Evolutionary conservation across 2,888 invertebrate genomes (phyloP).

Genomic region (Cyrtodaria siliqua): DNA sequence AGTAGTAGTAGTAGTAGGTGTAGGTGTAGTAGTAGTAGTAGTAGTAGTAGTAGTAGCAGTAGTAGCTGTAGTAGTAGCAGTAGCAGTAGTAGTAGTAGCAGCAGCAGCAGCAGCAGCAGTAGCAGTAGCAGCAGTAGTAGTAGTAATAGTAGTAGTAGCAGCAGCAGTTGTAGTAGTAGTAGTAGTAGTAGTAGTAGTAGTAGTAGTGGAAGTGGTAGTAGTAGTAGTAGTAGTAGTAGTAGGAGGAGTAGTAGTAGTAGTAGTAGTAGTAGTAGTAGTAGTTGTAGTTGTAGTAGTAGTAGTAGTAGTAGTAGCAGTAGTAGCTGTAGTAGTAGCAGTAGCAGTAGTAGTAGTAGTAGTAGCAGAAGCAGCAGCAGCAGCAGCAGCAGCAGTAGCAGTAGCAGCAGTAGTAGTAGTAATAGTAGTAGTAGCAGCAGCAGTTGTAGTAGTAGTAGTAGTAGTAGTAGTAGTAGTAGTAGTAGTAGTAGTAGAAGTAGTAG

Average conservation of each 20-base stretch:
- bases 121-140: conserved; percentile 6
- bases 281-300: conserved; percentile 24
- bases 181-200: conserved; percentile 28
- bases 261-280: too few relatives aligned
- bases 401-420: conserved; percentile 27
- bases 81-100: conserved; percentile 18
- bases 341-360: too few relatives aligned
- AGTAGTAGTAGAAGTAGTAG: conserved; percentile 8
- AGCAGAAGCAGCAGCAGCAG: too few relatives aligned
- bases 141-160: conserved; percentile 6
- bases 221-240: too few relatives aligned
- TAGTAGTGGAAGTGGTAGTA: conserved; percentile 10
- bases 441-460: conserved; percentile 5
- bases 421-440: conserved; percentile 22
- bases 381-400: conserved; percentile 26
- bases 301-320: conserved; percentile 30
- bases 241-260: too few relatives aligned
- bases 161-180: conserved; percentile 14
- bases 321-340: conserved; percentile 26
- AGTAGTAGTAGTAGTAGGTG: too few relatives aligned
- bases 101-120: not conserved
- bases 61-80: conserved; percentile 23
- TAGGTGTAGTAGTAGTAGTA: too few relatives aligned
- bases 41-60: conserved; percentile 26
- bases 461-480: conserved; percentile 5